A percentile compares a stretch with the other conserved stretches of the same genome.
Conservation (phyloP, 2,797 vertebrate species). For the Prunella strophiata region DNA sequence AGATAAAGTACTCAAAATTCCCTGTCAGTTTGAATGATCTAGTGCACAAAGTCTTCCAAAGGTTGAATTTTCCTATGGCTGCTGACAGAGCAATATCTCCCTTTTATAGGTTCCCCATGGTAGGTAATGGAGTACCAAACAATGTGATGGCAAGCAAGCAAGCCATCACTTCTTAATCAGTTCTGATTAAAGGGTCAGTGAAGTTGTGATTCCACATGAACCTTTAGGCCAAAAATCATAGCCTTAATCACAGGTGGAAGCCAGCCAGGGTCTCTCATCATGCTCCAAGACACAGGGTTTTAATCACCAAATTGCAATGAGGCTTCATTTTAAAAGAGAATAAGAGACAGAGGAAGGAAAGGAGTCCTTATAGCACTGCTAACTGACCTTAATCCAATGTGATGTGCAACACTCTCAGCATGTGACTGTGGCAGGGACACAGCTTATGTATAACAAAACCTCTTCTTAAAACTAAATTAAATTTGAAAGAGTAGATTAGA, state of each 20-base stretch:
- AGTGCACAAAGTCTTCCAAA: background rate
- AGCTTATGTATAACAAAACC: background rate
- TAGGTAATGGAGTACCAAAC: background rate
- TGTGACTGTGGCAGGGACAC: background rate
- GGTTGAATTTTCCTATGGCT: background rate
- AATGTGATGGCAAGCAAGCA: background rate
- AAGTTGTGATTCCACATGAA: background rate
- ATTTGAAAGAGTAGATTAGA: slow-evolving; percentile 69
- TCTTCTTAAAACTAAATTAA: slow-evolving; percentile 65
- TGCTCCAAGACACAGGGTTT: slow-evolving; percentile 19
- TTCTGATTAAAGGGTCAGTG: slow-evolving; percentile 34
- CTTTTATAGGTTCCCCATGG: background rate
- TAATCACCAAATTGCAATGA: slow-evolving; percentile 37
- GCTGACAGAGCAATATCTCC: background rate
- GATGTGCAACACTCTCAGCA: slow-evolving; percentile 55
- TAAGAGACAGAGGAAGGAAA: background rate
- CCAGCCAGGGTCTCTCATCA: slow-evolving; percentile 21
- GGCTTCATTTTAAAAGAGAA: background rate
- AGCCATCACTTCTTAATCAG: slow-evolving; percentile 9
- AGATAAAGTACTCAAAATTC: background rate
- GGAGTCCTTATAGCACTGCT: slow-evolving; percentile 16
- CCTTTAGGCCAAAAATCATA: background rate
- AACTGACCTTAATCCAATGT: slow-evolving; percentile 71
- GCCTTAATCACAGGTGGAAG: background rate
- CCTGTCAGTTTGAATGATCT: background rate